Evolutionary conservation across 2,113 vertebrate species (phyloP).

Genomic region (Entomyzon cyanotis): DNA sequence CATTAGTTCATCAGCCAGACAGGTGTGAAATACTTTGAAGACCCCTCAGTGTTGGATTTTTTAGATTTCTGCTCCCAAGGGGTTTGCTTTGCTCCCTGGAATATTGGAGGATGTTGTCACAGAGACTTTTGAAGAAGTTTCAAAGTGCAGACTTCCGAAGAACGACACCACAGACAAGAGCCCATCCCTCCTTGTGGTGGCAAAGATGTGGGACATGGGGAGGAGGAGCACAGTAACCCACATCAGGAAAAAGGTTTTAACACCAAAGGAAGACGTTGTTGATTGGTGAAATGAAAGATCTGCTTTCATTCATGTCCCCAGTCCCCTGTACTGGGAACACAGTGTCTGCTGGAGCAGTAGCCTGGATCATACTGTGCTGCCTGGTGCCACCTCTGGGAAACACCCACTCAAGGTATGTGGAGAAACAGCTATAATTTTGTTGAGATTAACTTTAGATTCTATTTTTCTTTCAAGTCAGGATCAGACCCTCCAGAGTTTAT

Average conservation of each 20-base stretch:
- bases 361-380: neutral
- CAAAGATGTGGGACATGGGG: neutral
- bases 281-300: neutral
- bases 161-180: neutral
- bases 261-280: neutral
- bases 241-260: neutral
- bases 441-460: neutral
- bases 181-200: neutral
- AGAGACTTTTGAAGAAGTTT: neutral
- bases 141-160: neutral
- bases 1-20: neutral
- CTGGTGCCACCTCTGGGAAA: neutral
- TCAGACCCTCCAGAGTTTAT: neutral
- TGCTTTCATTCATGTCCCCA: neutral
- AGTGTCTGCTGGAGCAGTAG: neutral
- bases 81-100: neutral
- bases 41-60: accelerated
- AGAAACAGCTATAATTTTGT: neutral
- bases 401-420: neutral
- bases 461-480: neutral
- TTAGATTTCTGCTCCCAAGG: neutral
- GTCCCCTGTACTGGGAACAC: neutral
- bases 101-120: neutral
- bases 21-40: neutral
- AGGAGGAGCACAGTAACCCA: neutral